Evolutionary conservation across 2,797 vertebrate genomes (phyloP).

Genomic region (Spheniscus humboldti): DNA sequence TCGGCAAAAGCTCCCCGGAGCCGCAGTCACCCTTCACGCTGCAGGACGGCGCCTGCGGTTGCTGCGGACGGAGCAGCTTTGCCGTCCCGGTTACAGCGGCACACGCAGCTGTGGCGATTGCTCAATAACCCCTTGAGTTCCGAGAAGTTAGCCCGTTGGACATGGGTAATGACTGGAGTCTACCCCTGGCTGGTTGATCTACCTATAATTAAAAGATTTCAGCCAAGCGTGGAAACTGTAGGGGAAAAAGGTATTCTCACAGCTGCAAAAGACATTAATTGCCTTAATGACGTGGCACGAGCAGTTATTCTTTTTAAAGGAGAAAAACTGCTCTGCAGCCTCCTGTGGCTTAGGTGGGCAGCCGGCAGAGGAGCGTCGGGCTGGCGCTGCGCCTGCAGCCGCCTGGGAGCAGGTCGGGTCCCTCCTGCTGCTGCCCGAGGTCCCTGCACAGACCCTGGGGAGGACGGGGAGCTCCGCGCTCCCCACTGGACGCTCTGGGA

Average conservation of each 20-base stretch:
- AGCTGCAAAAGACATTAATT: neutral
- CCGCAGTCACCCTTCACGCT: accelerated
- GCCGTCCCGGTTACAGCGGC: neutral
- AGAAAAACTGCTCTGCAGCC: neutral
- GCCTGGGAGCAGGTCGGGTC: accelerated
- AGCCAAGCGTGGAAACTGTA: neutral
- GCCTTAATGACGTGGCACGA: neutral
- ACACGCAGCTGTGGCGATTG: accelerated
- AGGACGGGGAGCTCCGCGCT: neutral
- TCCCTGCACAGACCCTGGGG: too few relatives aligned
- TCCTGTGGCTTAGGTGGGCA: neutral
- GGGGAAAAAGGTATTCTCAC: neutral
- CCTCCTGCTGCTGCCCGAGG: too few relatives aligned
- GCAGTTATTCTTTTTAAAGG: neutral
- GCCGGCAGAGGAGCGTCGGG: neutral
- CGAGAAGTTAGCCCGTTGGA: neutral
- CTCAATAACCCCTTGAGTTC: accelerated
- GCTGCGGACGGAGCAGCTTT: neutral
- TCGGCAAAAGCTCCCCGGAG: neutral
- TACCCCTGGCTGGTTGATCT: neutral
- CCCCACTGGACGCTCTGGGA: neutral
- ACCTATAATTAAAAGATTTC: neutral
- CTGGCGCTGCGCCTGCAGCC: neutral
- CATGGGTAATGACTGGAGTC: accelerated
- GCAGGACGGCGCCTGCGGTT: neutral